Conservation (phyloP, 2,113 vertebrate genomes). For the Polypterus bichir region DNA sequence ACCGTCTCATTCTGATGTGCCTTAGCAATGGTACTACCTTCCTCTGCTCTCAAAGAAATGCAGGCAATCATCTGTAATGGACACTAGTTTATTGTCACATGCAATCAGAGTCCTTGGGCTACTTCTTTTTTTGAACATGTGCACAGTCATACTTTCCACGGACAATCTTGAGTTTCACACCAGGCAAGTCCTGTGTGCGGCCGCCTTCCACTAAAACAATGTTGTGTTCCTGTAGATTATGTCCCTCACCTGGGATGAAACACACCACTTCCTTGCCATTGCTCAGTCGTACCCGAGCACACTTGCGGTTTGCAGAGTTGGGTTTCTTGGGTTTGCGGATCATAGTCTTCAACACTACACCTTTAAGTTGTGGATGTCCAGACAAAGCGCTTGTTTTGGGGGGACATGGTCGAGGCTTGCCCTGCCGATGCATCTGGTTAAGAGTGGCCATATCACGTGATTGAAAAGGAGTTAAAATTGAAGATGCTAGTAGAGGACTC, state of each 20-base stretch:
- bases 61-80: too few relatives aligned
- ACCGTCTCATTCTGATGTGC: too few relatives aligned
- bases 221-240: slow-evolving; percentile 86
- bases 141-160: slow-evolving; percentile 65
- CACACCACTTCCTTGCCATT: slow-evolving; percentile 65
- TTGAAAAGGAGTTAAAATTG: slow-evolving; percentile 4
- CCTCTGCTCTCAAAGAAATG: too few relatives aligned
- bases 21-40: too few relatives aligned
- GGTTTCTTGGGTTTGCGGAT: slow-evolving; percentile 89
- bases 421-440: slow-evolving; percentile 80
- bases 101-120: slow-evolving; percentile 9
- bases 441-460: slow-evolving; percentile 70
- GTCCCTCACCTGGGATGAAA: slow-evolving; percentile 82
- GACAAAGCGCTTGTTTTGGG: slow-evolving; percentile 32
- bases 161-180: slow-evolving; percentile 70
- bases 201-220: slow-evolving; percentile 76
- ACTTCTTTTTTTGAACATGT: slow-evolving; percentile 61
- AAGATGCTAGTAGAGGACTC: too few relatives aligned
- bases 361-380: slow-evolving; percentile 74
- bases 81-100: too few relatives aligned
- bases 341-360: slow-evolving; percentile 70
- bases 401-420: slow-evolving; percentile 27
- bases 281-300: slow-evolving; percentile 69
- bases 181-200: slow-evolving; percentile 78
- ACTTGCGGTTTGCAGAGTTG: slow-evolving; percentile 87